These are phyloP conservation scores for Philaenus spumarius DNA, from an alignment of 1,140 invertebrate species.

Conservation along the genomic window DNA sequence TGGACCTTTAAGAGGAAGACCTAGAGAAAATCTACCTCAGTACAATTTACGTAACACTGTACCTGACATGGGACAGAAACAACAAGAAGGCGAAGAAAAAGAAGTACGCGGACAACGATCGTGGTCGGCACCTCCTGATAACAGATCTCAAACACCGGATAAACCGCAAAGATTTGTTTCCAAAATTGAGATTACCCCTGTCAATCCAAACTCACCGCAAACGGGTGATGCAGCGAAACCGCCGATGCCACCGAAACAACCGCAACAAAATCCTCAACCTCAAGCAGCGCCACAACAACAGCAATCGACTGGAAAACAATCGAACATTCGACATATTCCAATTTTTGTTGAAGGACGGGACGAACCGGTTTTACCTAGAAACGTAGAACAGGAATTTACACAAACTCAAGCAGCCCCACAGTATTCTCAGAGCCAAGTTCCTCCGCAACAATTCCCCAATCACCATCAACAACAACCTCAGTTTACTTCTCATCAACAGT, in stretches of 20 bases:
- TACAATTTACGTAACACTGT: slow-evolving; percentile 67
- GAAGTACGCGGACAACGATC: slow-evolving; percentile 49
- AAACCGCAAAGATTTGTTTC: slow-evolving; percentile 43
- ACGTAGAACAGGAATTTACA: slow-evolving; percentile 17
- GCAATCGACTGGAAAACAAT: slow-evolving; percentile 29
- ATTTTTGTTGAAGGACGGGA: slow-evolving; percentile 80
- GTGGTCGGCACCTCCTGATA: slow-evolving; percentile 59
- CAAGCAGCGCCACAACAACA: slow-evolving; percentile 33
- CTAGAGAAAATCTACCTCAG: slow-evolving; percentile 47
- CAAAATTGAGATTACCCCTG: slow-evolving; percentile 49
- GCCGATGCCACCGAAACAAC: slow-evolving; percentile 26
- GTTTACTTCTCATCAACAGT: slow-evolving; percentile 35
- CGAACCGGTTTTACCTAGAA: slow-evolving; percentile 28
- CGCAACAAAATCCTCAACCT: slow-evolving; percentile 23
- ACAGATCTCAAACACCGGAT: slow-evolving; percentile 38
- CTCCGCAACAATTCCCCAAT: slow-evolving; percentile 28
- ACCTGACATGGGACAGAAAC: slow-evolving; percentile 50
- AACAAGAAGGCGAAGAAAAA: slow-evolving; percentile 39
- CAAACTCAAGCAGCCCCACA: slow-evolving; percentile 14
- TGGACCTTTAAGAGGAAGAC: not conserved
- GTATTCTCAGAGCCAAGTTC: slow-evolving; percentile 28
- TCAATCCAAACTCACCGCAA: slow-evolving; percentile 24
- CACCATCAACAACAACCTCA: slow-evolving; percentile 37
- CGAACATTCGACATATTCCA: slow-evolving; percentile 70
- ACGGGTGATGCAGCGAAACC: slow-evolving; percentile 19